These are phyloP conservation scores for Epizoanthus fatuus DNA, from an alignment of 92 coral and sea anemone species.

Conservation along the genomic window DNA sequence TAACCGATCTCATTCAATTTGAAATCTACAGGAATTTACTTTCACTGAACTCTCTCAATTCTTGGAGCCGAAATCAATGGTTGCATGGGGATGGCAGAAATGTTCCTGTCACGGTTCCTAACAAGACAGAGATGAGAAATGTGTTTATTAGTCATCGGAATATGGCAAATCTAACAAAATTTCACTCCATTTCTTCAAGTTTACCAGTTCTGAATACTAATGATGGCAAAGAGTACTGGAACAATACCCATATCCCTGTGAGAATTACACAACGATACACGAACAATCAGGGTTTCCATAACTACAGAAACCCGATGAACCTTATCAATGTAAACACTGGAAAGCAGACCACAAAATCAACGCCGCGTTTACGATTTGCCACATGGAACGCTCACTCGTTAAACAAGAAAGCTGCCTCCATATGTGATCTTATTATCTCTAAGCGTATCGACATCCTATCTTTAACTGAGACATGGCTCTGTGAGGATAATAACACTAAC, in stretches of 20 bases:
- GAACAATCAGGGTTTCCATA: neutral
- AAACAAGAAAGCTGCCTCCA: conserved; percentile 12
- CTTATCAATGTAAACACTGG: neutral
- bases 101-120: neutral
- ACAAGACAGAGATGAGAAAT: conserved; percentile 12
- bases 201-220: conserved; percentile 1
- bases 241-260: conserved; percentile 12
- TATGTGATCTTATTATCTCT: conserved; percentile 30
- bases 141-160: conserved; percentile 8
- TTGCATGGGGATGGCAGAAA: neutral
- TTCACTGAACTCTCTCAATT: conserved; percentile 13
- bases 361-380: neutral
- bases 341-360: neutral
- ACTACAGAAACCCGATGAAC: neutral
- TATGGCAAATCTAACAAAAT: neutral
- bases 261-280: neutral
- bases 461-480: conserved; percentile 17
- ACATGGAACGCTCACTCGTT: conserved; percentile 32
- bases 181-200: conserved; percentile 11
- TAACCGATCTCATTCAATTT: conserved; percentile 3
- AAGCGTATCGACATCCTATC: conserved; percentile 27
- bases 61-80: conserved; percentile 8
- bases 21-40: conserved; percentile 7
- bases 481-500: neutral
- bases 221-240: neutral